Evolutionary conservation across 2,113 vertebrate genomes (phyloP).

Genomic region (Machaerirhynchus nigripectus): DNA sequence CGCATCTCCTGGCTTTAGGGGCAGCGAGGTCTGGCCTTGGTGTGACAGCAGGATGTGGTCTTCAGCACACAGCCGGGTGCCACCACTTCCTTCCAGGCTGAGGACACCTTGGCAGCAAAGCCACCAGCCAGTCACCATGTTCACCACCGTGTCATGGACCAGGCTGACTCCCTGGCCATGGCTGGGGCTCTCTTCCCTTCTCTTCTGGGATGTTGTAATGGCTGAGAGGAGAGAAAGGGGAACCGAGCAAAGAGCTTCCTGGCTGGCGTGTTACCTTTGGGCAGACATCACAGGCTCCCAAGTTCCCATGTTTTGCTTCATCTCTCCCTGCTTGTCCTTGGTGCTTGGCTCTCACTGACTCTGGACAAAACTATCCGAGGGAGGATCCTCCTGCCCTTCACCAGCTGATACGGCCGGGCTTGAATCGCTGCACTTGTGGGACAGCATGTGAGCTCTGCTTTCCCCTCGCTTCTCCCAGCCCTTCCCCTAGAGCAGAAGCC

Average conservation of each 20-base stretch:
- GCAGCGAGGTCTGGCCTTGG: not conserved
- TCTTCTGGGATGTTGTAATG: not conserved
- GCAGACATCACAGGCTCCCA: not conserved
- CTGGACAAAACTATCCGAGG: not conserved
- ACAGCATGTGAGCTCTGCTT: not conserved
- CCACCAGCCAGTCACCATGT: not conserved
- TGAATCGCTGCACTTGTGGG: not conserved
- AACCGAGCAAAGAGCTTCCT: not conserved
- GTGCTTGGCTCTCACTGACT: not conserved
- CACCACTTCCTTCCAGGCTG: not conserved
- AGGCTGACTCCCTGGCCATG: rapidly evolving
- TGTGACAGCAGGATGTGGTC: not conserved
- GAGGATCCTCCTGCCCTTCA: conserved; percentile 25
- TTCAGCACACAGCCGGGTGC: not conserved
- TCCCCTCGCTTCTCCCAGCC: not conserved
- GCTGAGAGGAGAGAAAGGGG: not conserved
- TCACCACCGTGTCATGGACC: not conserved
- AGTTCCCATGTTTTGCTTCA: conserved; percentile 21
- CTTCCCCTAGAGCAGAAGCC: not conserved
- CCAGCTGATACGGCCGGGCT: not conserved
- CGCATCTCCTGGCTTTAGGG: rapidly evolving
- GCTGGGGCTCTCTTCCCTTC: not conserved
- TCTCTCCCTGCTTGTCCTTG: conserved; percentile 31
- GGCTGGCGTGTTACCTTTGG: not conserved
- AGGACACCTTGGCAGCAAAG: not conserved